A percentile compares a stretch with the other conserved stretches of the same genome.
phyloP scores from a whole-genome alignment of 2,113 vertebrate species.

The Aleadryas rufinucha region DNA sequence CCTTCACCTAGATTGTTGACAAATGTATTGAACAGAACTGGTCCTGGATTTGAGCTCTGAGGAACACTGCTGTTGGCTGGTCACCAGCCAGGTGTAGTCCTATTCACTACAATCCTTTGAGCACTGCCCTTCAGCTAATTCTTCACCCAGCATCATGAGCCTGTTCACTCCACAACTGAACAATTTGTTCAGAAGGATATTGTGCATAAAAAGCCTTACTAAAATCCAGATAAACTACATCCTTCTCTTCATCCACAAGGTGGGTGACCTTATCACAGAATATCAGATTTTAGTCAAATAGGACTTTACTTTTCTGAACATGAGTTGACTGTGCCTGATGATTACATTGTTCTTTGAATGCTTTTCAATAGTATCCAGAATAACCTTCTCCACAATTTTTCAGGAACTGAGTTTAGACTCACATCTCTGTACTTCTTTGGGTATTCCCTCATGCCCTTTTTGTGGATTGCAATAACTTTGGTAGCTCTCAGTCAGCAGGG shows the following conservation, averaged over 20 bases:
- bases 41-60: background rate
- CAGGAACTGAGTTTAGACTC: background rate
- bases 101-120: background rate
- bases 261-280: background rate
- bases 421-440: background rate
- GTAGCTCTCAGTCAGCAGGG: background rate
- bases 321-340: background rate
- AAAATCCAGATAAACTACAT: background rate
- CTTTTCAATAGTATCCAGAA: background rate
- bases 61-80: background rate
- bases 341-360: background rate
- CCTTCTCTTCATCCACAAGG: background rate
- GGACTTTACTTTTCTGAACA: background rate
- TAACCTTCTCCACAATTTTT: background rate
- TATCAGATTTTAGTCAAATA: background rate
- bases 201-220: background rate
- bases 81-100: background rate
- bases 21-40: background rate
- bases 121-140: background rate
- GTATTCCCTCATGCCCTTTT: background rate
- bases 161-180: background rate
- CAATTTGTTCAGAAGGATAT: background rate
- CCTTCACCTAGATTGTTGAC: background rate
- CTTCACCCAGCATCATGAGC: background rate
- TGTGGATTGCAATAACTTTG: background rate